These are phyloP conservation scores for Reticulitermes lucifugus DNA, from an alignment of 2,888 invertebrate species.

Conservation along the genomic window DNA sequence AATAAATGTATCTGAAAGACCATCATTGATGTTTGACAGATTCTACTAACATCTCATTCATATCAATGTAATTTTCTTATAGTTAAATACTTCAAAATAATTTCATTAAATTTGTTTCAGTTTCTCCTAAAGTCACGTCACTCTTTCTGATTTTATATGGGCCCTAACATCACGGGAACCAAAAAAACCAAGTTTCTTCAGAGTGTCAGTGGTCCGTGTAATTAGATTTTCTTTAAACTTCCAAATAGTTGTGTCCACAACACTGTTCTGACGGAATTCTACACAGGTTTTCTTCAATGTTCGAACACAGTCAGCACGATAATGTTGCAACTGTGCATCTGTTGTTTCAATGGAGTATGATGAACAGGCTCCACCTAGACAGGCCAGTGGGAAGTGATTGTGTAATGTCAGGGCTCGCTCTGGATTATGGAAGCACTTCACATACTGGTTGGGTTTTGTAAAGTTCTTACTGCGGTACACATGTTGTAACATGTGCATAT, in stretches of 20 bases:
- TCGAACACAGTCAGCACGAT: conserved; percentile 91
- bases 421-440: conserved; percentile 94
- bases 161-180: conserved; percentile 47
- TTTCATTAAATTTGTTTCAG: conserved; percentile 14
- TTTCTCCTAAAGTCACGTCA: conserved; percentile 16
- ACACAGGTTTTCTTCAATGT: conserved; percentile 87
- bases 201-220: conserved; percentile 75
- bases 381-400: conserved; percentile 93
- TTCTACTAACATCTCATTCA: too few relatives aligned
- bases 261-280: conserved; percentile 83
- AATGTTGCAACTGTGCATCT: conserved; percentile 92
- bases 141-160: conserved; percentile 25
- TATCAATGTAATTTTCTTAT: too few relatives aligned
- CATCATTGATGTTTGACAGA: neutral
- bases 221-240: conserved; percentile 84
- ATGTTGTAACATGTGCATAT: conserved; percentile 95
- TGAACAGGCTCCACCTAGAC: conserved; percentile 79
- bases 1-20: neutral
- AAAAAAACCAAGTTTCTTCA: conserved; percentile 80
- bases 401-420: conserved; percentile 89
- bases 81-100: too few relatives aligned
- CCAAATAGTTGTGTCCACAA: conserved; percentile 90
- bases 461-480: conserved; percentile 91
- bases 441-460: conserved; percentile 92
- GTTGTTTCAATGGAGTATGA: conserved; percentile 85